phyloP scores from a whole-genome alignment of 2,797 vertebrate genomes.

The Cetoscarus ocellatus region DNA sequence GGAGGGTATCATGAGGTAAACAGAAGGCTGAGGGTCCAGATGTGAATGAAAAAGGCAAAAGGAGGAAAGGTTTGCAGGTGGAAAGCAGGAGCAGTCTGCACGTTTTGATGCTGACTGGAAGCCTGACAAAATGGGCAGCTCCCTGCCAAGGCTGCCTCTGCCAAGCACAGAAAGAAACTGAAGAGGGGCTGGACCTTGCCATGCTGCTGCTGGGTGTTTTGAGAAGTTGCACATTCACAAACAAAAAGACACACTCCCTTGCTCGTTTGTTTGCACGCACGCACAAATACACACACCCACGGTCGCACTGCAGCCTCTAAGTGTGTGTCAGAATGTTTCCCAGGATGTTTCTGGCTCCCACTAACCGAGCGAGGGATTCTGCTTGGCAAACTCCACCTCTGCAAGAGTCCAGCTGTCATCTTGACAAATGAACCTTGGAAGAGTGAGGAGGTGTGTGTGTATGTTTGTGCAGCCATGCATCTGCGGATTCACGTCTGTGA shows the following conservation, averaged over 20 bases:
- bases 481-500: constrained; percentile 36
- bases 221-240: constrained; percentile 59
- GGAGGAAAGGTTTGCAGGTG: constrained; percentile 55
- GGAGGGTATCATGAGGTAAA: constrained; percentile 61
- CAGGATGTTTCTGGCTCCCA: constrained; percentile 74
- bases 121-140: constrained; percentile 68
- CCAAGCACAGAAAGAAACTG: constrained; percentile 67
- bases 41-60: constrained; percentile 33
- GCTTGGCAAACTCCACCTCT: constrained; percentile 74
- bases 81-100: constrained; percentile 36
- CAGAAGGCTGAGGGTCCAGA: constrained; percentile 64
- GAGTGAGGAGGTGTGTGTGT: constrained; percentile 63
- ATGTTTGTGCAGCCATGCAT: constrained; percentile 51
- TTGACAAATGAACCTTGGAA: constrained; percentile 83
- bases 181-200: constrained; percentile 67
- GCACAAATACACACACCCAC: constrained; percentile 16
- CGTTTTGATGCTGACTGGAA: constrained; percentile 73
- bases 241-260: constrained; percentile 31
- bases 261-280: neutral
- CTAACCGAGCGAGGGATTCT: constrained; percentile 72
- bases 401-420: constrained; percentile 79
- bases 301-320: constrained; percentile 42
- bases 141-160: constrained; percentile 68
- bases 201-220: constrained; percentile 67
- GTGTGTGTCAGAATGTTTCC: constrained; percentile 73